phyloP scores from a whole-genome alignment of 2,888 invertebrate genomes.

The Chalcis sispes region DNA sequence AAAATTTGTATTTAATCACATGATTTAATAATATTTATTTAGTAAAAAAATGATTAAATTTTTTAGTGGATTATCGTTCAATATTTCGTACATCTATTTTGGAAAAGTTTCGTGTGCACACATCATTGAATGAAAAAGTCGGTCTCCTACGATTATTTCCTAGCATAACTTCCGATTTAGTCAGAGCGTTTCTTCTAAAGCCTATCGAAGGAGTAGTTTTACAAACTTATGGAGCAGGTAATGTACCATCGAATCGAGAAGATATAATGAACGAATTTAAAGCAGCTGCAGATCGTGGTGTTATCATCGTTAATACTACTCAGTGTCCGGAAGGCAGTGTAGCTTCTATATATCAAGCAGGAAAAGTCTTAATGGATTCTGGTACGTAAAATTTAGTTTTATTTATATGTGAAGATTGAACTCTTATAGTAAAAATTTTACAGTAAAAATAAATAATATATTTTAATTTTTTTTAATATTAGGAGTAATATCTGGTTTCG shows the following conservation, averaged over 20 bases:
- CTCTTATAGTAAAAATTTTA: conserved; percentile 20
- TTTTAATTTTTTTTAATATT: conserved; percentile 64
- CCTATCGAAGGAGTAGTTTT: conserved; percentile 91
- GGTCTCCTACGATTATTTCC: conserved; percentile 93
- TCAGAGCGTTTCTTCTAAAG: conserved; percentile 84
- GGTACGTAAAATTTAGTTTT: conserved; percentile 62
- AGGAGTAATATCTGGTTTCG: conserved; percentile 88
- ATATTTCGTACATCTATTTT: conserved; percentile 81
- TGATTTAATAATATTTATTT: conserved; percentile 17
- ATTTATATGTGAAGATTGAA: neutral
- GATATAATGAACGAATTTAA: conserved; percentile 86
- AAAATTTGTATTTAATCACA: neutral
- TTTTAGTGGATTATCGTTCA: conserved; percentile 80
- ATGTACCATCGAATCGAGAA: conserved; percentile 89
- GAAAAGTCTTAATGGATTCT: conserved; percentile 77
- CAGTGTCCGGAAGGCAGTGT: conserved; percentile 93
- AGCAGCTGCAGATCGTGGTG: conserved; percentile 84
- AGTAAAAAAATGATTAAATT: conserved; percentile 8
- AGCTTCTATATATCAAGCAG: conserved; percentile 88
- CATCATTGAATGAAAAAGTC: conserved; percentile 88
- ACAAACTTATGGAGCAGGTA: conserved; percentile 95
- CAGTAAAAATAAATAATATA: conserved; percentile 1
- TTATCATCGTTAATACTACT: conserved; percentile 93
- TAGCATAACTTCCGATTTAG: conserved; percentile 88
- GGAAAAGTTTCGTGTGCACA: conserved; percentile 84